These are phyloP conservation scores for Drosophila pseudoananassae DNA, from an alignment of 1,140 invertebrate species.

Conservation along the genomic window DNA sequence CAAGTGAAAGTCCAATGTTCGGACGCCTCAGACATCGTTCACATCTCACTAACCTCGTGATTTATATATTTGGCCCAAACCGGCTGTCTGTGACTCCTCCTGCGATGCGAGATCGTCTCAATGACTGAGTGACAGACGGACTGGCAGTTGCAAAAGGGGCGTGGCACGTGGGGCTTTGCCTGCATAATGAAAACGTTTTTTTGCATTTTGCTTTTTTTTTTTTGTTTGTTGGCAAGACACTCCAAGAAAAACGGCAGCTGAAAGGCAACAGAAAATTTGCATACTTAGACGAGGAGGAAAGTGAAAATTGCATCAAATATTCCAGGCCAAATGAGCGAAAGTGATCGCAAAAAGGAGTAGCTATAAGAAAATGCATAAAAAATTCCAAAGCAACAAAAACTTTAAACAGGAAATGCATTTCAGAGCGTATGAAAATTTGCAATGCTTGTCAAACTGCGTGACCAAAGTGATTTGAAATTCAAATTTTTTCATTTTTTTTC, in stretches of 20 bases:
- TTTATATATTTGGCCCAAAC: slow-evolving; percentile 65
- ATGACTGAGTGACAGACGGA: slow-evolving; percentile 17
- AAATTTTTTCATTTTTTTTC: slow-evolving; percentile 8
- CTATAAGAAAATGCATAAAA: not conserved
- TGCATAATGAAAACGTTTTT: slow-evolving; percentile 71
- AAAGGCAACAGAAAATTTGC: slow-evolving; percentile 62
- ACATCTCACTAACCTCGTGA: slow-evolving; percentile 79
- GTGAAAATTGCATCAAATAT: slow-evolving; percentile 78
- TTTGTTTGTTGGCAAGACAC: not conserved
- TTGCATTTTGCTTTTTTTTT: not conserved
- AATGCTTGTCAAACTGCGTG: slow-evolving; percentile 60
- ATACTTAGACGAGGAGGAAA: slow-evolving; percentile 63
- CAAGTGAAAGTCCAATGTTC: slow-evolving; percentile 45
- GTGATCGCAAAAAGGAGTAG: slow-evolving; percentile 34
- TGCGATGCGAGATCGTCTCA: slow-evolving; percentile 1
- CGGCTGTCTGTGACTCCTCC: slow-evolving; percentile 37
- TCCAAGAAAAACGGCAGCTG: slow-evolving; percentile 44
- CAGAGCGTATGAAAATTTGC: slow-evolving; percentile 53
- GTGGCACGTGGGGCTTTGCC: slow-evolving; percentile 59
- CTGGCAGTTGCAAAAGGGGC: slow-evolving; percentile 37
- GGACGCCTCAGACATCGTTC: slow-evolving; percentile 31
- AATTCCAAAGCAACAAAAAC: slow-evolving; percentile 18
- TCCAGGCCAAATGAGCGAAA: slow-evolving; percentile 60
- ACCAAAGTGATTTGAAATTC: slow-evolving; percentile 33
- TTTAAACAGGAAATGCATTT: slow-evolving; percentile 57